Conservation (phyloP, 2,113 vertebrate species). For the Saccopteryx leptura region DNA sequence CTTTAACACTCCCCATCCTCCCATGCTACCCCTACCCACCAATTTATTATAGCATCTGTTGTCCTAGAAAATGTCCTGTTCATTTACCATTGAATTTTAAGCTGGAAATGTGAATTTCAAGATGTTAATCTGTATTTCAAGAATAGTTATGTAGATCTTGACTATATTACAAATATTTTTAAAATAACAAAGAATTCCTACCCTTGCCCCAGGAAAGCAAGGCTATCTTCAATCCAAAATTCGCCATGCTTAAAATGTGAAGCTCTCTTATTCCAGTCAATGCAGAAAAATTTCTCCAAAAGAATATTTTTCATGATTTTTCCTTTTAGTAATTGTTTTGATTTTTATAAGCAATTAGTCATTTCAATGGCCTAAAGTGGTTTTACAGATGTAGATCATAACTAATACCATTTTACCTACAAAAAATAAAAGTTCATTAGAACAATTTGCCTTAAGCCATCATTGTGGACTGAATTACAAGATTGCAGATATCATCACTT, state of each 20-base stretch:
- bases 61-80: background rate
- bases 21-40: background rate
- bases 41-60: constrained; percentile 18
- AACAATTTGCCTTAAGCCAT: background rate
- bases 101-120: constrained; percentile 37
- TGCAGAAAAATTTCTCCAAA: constrained; percentile 1
- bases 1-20: background rate
- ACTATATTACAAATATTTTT: background rate
- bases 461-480: background rate
- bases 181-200: background rate
- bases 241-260: background rate
- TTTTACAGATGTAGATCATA: background rate
- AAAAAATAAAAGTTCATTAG: background rate
- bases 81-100: constrained; percentile 9
- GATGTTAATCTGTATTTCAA: constrained; percentile 1
- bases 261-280: background rate
- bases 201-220: constrained; percentile 6
- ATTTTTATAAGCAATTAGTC: background rate
- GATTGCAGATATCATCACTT: background rate
- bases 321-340: constrained; percentile 5
- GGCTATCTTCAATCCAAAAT: background rate
- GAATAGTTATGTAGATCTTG: background rate
- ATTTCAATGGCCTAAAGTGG: background rate
- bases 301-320: constrained; percentile 18
- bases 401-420: background rate